phyloP scores from a whole-genome alignment of 2,888 invertebrate genomes.

The Xylocampa areola region DNA sequence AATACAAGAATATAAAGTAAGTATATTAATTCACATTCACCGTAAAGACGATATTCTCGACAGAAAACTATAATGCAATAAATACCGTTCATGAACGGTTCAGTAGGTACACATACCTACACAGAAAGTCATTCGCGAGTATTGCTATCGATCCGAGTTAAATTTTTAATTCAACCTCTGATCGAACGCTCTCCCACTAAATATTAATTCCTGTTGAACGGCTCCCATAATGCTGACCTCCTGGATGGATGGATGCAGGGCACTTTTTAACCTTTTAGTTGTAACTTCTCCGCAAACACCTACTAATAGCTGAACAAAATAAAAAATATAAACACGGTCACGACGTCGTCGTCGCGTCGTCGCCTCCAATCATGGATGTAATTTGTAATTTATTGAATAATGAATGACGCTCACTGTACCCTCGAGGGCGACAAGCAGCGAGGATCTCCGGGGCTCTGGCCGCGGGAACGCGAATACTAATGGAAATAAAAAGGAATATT shows the following conservation, averaged over 20 bases:
- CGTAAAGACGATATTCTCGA: too few relatives aligned
- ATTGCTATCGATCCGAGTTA: not conserved
- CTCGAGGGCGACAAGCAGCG: conserved; percentile 1
- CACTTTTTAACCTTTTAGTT: not conserved
- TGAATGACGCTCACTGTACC: conserved; percentile 27
- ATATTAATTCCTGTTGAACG: not conserved
- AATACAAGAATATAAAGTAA: too few relatives aligned
- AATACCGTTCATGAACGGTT: conserved; percentile 7
- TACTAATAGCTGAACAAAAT: not conserved
- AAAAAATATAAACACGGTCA: conserved; percentile 8
- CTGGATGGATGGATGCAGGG: not conserved
- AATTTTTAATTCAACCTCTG: not conserved
- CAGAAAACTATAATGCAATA: too few relatives aligned
- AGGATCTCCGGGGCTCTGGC: not conserved
- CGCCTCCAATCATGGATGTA: conserved; percentile 31
- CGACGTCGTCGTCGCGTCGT: not conserved
- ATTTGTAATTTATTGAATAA: conserved; percentile 51
- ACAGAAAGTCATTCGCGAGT: conserved; percentile 5
- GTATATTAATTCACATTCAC: too few relatives aligned
- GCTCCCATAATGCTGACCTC: not conserved
- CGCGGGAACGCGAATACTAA: conserved; percentile 5
- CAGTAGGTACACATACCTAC: conserved; percentile 6
- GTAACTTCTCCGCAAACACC: not conserved
- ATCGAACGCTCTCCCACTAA: not conserved
- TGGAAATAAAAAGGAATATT: conserved; percentile 27